phyloP scores from a whole-genome alignment of 2,113 vertebrate genomes.

The Calonectris borealis region DNA sequence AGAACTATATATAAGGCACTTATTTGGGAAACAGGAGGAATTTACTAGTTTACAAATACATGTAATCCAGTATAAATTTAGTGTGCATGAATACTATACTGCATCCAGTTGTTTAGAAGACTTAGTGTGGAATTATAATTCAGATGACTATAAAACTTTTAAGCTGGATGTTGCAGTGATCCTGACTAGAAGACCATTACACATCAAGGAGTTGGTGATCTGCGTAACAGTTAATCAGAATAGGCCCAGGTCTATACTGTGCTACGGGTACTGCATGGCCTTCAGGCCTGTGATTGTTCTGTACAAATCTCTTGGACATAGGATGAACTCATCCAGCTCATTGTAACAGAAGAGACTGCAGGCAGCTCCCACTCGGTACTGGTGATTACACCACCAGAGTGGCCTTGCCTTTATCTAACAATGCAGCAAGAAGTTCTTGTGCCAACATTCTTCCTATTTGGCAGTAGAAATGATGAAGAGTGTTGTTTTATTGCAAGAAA shows the following conservation, averaged over 20 bases:
- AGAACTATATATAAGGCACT: neutral
- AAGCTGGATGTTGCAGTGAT: neutral
- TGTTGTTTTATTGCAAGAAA: neutral
- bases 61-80: neutral
- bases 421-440: neutral
- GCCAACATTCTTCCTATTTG: neutral
- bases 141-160: neutral
- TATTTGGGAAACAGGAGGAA: neutral
- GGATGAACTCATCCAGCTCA: neutral
- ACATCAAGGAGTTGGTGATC: neutral
- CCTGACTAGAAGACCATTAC: neutral
- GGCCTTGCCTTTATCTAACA: neutral
- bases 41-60: neutral
- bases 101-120: neutral
- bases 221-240: neutral
- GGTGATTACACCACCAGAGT: neutral
- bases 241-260: fast-evolving
- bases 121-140: neutral
- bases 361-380: neutral
- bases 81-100: neutral
- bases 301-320: no score
- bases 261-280: neutral
- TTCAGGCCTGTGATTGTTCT: neutral
- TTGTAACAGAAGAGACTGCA: neutral
- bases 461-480: neutral